Conservation (phyloP, 2,888 invertebrate species). For the Azorinus chamasolen region DNA sequence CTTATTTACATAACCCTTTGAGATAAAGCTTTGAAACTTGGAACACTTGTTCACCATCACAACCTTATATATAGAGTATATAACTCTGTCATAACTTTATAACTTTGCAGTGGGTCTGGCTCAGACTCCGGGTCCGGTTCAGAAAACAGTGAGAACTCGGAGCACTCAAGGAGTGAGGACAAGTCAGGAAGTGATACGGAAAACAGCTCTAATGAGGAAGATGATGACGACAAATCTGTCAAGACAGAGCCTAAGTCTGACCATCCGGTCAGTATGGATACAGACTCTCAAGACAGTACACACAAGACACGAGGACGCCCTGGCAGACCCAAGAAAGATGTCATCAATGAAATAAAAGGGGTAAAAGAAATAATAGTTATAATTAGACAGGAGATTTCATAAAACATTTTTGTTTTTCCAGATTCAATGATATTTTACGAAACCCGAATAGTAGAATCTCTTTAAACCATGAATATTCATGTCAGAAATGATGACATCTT, state of each 20-base stretch:
- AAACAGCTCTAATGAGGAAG: constrained; percentile 61
- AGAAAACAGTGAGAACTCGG: constrained; percentile 71
- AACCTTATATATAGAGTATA: too few relatives aligned
- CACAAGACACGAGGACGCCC: constrained; percentile 16
- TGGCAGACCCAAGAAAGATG: constrained; percentile 66
- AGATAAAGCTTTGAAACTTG: too few relatives aligned
- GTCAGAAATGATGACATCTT: too few relatives aligned
- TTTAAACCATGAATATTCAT: too few relatives aligned
- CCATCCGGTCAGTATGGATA: constrained; percentile 40
- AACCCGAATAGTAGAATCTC: too few relatives aligned
- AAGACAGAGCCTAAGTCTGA: constrained; percentile 25
- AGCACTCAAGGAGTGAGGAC: constrained; percentile 52
- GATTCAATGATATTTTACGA: too few relatives aligned
- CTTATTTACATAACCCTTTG: too few relatives aligned
- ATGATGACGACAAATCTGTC: constrained; percentile 42
- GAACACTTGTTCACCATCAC: too few relatives aligned
- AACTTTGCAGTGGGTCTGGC: constrained; percentile 70
- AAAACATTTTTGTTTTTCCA: not conserved
- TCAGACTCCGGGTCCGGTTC: constrained; percentile 78
- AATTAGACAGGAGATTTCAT: not conserved
- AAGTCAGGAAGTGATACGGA: constrained; percentile 61
- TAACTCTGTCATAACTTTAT: too few relatives aligned
- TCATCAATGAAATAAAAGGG: constrained; percentile 73
- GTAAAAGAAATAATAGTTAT: constrained; percentile 45
- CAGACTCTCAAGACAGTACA: constrained; percentile 37